Evolutionary conservation across 2,797 vertebrate species (phyloP).

Genomic region (Nannoperca obscura): DNA sequence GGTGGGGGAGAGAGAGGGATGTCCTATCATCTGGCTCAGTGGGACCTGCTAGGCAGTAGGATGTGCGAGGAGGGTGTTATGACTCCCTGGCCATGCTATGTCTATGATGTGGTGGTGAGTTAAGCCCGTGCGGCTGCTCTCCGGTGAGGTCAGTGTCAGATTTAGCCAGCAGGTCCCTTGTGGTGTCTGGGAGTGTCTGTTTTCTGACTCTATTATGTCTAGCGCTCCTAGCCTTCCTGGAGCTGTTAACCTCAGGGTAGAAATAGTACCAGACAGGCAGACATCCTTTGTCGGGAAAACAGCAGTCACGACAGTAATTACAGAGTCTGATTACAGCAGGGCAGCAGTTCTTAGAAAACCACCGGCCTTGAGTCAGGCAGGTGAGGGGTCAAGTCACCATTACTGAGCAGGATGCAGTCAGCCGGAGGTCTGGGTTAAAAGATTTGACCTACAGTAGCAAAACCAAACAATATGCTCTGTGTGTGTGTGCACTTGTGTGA

Average conservation of each 20-base stretch:
- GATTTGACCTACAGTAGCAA: conserved; percentile 64
- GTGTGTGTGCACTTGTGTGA: conserved; percentile 14
- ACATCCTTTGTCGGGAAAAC: conserved; percentile 84
- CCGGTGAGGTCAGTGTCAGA: conserved; percentile 84
- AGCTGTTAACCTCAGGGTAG: conserved; percentile 84
- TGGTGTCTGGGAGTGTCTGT: conserved; percentile 87
- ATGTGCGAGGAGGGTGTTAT: conserved; percentile 77
- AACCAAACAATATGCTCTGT: conserved; percentile 45
- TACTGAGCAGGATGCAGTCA: conserved; percentile 41
- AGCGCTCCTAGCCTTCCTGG: conserved; percentile 81
- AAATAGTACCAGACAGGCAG: conserved; percentile 84
- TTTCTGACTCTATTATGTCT: conserved; percentile 88
- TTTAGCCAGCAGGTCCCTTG: conserved; percentile 85
- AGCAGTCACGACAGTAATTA: conserved; percentile 80
- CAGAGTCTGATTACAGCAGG: conserved; percentile 78
- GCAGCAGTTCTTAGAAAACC: conserved; percentile 69
- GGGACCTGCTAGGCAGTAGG: conserved; percentile 67
- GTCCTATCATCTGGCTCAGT: conserved; percentile 72
- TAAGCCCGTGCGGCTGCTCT: conserved; percentile 79
- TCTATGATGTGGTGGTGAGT: conserved; percentile 84
- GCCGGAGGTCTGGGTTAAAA: conserved; percentile 66
- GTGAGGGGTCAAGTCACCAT: conserved; percentile 68
- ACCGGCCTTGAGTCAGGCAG: conserved; percentile 69
- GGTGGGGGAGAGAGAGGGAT: conserved; percentile 40
- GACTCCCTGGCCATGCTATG: conserved; percentile 74